Percentiles rank a stretch among this genome's conserved stretches.
Conservation (phyloP, 2,888 invertebrate genomes). For the Lasius platythorax region DNA sequence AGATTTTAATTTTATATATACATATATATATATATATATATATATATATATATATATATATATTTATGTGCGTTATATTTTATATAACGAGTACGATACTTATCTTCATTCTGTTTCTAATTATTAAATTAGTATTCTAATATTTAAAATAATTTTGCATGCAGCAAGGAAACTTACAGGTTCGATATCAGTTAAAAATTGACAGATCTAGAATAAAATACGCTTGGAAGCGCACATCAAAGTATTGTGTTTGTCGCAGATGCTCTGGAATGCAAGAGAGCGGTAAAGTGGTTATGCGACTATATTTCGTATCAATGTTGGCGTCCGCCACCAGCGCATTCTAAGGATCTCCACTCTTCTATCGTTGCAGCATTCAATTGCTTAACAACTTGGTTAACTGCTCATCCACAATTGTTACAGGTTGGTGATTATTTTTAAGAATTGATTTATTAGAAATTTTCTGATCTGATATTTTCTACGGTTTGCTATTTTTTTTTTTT, state of each 20-base stretch:
- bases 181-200: conserved; percentile 74
- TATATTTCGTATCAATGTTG: conserved; percentile 98
- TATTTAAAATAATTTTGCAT: conserved; percentile 68
- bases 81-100: conserved; percentile 33
- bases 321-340: conserved; percentile 97
- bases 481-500: background rate
- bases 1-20: background rate
- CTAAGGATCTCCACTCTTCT: conserved; percentile 97
- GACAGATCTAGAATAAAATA: background rate
- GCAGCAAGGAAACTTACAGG: conserved; percentile 88
- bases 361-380: conserved; percentile 97
- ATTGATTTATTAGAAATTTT: conserved; percentile 1
- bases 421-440: conserved; percentile 66
- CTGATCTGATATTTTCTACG: background rate
- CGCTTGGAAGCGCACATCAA: background rate
- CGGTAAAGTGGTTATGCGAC: conserved; percentile 99
- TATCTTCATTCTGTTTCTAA: conserved; percentile 31
- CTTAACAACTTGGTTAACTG: conserved; percentile 96
- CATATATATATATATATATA: too few relatives aligned
- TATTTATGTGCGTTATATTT: background rate
- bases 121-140: too few relatives aligned
- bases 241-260: conserved; percentile 87
- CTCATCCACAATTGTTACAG: conserved; percentile 94
- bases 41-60: too few relatives aligned
- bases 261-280: conserved; percentile 95